phyloP scores from a whole-genome alignment of 2,113 vertebrate genomes.

The Datnioides undecimradiatus region DNA sequence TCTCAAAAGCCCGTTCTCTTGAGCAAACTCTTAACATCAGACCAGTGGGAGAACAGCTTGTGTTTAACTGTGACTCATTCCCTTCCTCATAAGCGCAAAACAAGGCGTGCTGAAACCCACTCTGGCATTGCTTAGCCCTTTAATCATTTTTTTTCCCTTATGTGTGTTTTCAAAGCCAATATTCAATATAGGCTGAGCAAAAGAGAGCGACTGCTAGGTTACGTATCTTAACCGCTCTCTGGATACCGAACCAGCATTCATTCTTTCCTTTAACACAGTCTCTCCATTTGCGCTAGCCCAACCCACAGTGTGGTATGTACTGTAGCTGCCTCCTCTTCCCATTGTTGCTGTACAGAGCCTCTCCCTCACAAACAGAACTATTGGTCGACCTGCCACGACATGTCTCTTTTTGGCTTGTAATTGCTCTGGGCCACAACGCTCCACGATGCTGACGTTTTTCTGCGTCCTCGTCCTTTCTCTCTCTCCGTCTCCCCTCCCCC shows the following conservation, averaged over 20 bases:
- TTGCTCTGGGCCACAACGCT: conserved; percentile 25
- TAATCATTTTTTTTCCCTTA: conserved; percentile 27
- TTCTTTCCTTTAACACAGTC: conserved; percentile 37
- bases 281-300: conserved; percentile 40
- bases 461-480: background rate
- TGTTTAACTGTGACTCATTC: conserved; percentile 72
- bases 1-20: conserved; percentile 26
- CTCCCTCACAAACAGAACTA: conserved; percentile 31
- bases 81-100: conserved; percentile 63
- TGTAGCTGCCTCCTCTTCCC: conserved; percentile 38
- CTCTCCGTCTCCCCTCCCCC: background rate
- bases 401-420: conserved; percentile 51
- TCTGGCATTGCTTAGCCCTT: conserved; percentile 45
- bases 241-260: conserved; percentile 19
- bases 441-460: conserved; percentile 19
- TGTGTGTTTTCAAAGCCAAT: conserved; percentile 37
- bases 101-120: conserved; percentile 45
- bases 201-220: conserved; percentile 25
- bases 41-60: conserved; percentile 70
- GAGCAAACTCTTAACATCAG: conserved; percentile 46
- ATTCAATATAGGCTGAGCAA: conserved; percentile 36
- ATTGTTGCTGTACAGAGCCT: conserved; percentile 47
- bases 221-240: conserved; percentile 26
- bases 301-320: conserved; percentile 50
- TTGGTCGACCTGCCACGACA: conserved; percentile 56